Conservation (phyloP, 2,888 invertebrate genomes). For the Erebia palarica region DNA sequence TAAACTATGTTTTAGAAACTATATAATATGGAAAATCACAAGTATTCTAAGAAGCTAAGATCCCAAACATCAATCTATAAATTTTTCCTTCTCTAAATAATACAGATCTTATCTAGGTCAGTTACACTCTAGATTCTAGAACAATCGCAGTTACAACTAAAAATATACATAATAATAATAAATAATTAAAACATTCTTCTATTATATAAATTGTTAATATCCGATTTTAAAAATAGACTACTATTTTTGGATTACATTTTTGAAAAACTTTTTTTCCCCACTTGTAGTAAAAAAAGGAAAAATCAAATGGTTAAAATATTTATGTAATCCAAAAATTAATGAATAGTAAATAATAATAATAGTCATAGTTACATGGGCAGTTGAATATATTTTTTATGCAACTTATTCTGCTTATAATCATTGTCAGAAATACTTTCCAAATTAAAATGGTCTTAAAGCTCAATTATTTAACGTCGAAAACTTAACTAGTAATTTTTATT, state of each 20-base stretch:
- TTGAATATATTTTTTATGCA: neutral
- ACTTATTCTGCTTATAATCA: neutral
- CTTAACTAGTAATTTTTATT: no score
- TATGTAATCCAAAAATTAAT: conserved; percentile 10
- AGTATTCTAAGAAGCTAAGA: neutral
- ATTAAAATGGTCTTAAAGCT: neutral
- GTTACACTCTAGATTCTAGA: neutral
- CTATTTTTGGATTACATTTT: conserved; percentile 12
- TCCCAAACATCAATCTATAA: no score
- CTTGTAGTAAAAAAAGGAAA: no score
- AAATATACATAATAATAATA: conserved; percentile 1
- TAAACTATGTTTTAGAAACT: neutral
- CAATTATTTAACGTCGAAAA: no score
- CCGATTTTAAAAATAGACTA: neutral
- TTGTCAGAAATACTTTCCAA: neutral
- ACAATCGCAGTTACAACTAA: neutral
- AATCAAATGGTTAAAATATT: neutral
- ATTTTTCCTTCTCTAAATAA: no score
- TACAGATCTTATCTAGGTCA: neutral
- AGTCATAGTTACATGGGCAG: conserved; percentile 12
- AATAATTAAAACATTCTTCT: neutral
- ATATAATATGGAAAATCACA: neutral
- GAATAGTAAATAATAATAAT: conserved; percentile 5
- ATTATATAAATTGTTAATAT: conserved; percentile 15
- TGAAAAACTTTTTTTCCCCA: neutral